Percentiles rank a stretch among this genome's conserved stretches.
Evolutionary conservation across 2,797 vertebrate species (phyloP).

Genomic region (Cacajao melanocephalus): DNA sequence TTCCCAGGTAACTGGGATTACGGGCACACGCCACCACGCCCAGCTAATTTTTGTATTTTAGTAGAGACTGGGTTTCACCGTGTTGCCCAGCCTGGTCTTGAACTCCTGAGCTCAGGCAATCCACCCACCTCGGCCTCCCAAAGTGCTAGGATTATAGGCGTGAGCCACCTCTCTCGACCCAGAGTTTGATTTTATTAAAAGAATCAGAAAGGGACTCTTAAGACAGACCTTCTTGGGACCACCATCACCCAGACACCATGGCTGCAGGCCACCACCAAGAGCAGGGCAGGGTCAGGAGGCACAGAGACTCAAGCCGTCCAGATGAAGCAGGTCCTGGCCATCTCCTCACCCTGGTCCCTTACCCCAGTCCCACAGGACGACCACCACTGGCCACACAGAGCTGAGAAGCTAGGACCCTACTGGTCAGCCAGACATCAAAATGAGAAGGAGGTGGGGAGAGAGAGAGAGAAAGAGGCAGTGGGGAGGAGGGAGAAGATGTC

Average conservation of each 20-base stretch:
- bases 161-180: no score
- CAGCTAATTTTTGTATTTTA: no score
- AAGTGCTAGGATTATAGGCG: no score
- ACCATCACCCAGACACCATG: neutral
- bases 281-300: neutral
- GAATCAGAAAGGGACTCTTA: neutral
- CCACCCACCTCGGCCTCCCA: no score
- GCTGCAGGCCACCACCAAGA: neutral
- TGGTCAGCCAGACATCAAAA: neutral
- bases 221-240: neutral
- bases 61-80: no score
- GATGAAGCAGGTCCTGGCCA: neutral
- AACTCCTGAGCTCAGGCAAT: no score
- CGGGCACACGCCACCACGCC: no score
- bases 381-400: neutral
- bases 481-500: no score
- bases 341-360: neutral
- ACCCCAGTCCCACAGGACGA: neutral
- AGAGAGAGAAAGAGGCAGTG: neutral
- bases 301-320: neutral
- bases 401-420: neutral
- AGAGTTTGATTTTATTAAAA: neutral
- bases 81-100: no score
- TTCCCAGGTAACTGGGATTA: no score
- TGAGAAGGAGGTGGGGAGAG: neutral